Evolutionary conservation across 1,140 invertebrate genomes (phyloP).

Genomic region (Drosophila burlai): DNA sequence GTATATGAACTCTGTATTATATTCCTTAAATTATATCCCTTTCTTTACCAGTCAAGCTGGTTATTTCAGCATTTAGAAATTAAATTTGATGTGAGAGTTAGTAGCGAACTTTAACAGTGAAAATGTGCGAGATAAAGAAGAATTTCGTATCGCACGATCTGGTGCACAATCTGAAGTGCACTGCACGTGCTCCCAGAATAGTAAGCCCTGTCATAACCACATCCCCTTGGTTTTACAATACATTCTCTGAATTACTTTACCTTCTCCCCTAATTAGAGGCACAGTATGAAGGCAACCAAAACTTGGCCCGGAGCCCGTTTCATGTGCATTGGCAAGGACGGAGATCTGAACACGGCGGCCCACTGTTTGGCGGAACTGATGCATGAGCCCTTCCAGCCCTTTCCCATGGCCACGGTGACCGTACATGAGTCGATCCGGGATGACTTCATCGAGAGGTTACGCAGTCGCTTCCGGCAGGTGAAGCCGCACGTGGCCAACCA

Average conservation of each 20-base stretch:
- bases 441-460: conserved; percentile 53
- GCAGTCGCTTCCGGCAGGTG: conserved; percentile 56
- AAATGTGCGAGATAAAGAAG: conserved; percentile 48
- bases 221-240: too few relatives aligned
- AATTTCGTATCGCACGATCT: conserved; percentile 56
- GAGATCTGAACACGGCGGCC: conserved; percentile 54
- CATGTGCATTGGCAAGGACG: conserved; percentile 53
- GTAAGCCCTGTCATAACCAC: conserved; percentile 15
- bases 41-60: neutral
- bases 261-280: neutral
- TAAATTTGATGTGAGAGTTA: conserved; percentile 25
- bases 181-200: neutral
- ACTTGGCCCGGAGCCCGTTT: conserved; percentile 53
- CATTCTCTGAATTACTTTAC: neutral
- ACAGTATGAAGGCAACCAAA: conserved; percentile 17
- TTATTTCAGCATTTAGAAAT: neutral
- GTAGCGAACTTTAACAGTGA: neutral
- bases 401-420: conserved; percentile 56
- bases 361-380: conserved; percentile 52
- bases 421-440: conserved; percentile 52
- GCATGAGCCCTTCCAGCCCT: conserved; percentile 62
- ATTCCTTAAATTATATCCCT: neutral
- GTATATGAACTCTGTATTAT: too few relatives aligned
- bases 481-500: conserved; percentile 62
- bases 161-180: conserved; percentile 40